A percentile compares a stretch with the other conserved stretches of the same genome.
Evolutionary conservation across 2,888 invertebrate genomes (phyloP).

Genomic region (Mythimna impura): DNA sequence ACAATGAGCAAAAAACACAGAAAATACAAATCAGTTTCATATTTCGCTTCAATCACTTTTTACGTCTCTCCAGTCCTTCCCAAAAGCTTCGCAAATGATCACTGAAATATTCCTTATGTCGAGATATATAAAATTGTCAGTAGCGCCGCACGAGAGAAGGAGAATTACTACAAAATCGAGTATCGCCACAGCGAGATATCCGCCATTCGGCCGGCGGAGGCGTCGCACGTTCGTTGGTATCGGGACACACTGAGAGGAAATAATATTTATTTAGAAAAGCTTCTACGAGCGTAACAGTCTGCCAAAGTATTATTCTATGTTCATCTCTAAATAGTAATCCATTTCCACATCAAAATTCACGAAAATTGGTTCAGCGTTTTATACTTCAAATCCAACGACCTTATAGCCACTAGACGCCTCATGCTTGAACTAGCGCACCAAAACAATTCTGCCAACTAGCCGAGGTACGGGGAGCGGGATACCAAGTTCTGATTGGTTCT

Average conservation of each 20-base stretch:
- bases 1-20: neutral
- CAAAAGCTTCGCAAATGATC: constrained; percentile 41
- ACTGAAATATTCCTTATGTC: constrained; percentile 40
- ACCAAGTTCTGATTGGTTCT: too few relatives aligned
- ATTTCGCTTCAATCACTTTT: neutral
- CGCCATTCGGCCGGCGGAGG: constrained; percentile 75
- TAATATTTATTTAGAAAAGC: too few relatives aligned
- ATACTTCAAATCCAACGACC: too few relatives aligned
- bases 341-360: too few relatives aligned
- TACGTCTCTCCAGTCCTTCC: neutral
- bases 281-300: too few relatives aligned
- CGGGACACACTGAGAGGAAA: constrained; percentile 62
- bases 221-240: constrained; percentile 62
- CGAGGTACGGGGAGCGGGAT: too few relatives aligned
- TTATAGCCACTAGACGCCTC: too few relatives aligned
- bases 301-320: too few relatives aligned
- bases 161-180: constrained; percentile 70
- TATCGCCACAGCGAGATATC: constrained; percentile 74
- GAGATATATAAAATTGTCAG: constrained; percentile 65
- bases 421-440: too few relatives aligned
- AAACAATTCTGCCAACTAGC: too few relatives aligned
- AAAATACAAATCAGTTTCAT: neutral
- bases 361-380: too few relatives aligned
- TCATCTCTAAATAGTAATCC: too few relatives aligned
- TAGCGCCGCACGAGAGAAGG: constrained; percentile 45